phyloP scores from a whole-genome alignment of 2,113 vertebrate species.

The Nibea albiflora region DNA sequence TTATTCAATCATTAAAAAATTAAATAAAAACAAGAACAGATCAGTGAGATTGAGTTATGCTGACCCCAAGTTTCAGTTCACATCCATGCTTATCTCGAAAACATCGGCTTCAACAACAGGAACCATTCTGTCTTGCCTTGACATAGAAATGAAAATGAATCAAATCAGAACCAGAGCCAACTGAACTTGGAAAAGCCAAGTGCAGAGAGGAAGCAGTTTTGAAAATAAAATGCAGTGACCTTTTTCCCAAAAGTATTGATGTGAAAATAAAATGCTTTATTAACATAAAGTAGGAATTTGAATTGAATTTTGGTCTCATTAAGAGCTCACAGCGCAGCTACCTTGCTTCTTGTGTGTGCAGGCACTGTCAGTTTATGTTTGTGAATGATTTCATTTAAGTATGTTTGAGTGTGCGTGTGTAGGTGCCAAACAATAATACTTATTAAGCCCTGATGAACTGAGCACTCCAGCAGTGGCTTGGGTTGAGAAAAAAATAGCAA shows the following conservation, averaged over 20 bases:
- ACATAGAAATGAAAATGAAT: constrained; percentile 11
- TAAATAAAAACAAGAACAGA: constrained; percentile 16
- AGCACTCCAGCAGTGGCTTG: neutral
- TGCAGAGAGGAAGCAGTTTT: neutral
- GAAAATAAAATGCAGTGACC: neutral
- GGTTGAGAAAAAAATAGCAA: constrained; percentile 1
- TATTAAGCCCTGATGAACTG: no score
- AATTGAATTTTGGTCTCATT: neutral
- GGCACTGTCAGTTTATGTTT: no score
- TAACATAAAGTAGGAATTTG: neutral
- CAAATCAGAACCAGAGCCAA: constrained; percentile 18
- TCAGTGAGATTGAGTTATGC: constrained; percentile 18
- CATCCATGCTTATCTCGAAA: constrained; percentile 4
- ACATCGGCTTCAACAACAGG: constrained; percentile 11
- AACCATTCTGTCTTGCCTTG: neutral
- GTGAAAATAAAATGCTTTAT: neutral
- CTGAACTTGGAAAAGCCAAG: constrained; percentile 2
- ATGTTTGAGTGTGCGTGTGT: neutral
- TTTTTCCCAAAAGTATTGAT: neutral
- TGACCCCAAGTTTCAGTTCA: constrained; percentile 1
- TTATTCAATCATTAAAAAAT: constrained; percentile 20
- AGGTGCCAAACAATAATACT: neutral
- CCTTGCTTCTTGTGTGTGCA: neutral
- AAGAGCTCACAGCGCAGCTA: neutral
- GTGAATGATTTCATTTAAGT: neutral